Conservation (phyloP, 30 jellyfish, hydroid and myxozoan genomes). For the Rhopilema esculentum region DNA sequence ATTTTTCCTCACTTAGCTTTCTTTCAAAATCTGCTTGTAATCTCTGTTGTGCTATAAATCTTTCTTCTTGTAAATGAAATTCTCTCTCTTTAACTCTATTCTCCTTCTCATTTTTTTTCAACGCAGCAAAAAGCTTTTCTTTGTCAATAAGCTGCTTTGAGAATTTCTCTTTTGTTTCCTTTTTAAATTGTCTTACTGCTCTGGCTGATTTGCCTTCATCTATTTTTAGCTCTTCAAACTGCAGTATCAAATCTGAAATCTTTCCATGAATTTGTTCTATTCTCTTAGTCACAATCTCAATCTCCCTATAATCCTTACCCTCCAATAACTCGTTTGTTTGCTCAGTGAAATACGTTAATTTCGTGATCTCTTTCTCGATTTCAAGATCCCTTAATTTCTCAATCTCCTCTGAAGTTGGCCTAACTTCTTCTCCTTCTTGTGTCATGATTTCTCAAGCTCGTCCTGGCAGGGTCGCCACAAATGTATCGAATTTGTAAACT, state of each 20-base stretch:
- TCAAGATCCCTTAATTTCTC: too few relatives aligned
- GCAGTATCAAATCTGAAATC: slow-evolving; percentile 9
- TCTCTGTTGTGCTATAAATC: slow-evolving; percentile 3
- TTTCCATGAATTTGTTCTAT: slow-evolving; percentile 5
- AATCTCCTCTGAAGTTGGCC: slow-evolving; percentile 7
- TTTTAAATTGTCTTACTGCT: slow-evolving; percentile 31
- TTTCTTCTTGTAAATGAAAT: slow-evolving; percentile 7
- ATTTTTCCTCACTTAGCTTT: neutral
- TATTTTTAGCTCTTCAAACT: slow-evolving; percentile 14
- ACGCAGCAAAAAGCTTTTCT: neutral
- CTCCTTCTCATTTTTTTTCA: neutral
- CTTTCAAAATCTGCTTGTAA: slow-evolving; percentile 18
- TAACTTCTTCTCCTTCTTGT: slow-evolving; percentile 2
- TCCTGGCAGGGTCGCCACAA: slow-evolving; percentile 9
- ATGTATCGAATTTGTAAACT: too few relatives aligned
- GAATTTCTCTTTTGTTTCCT: slow-evolving; percentile 20
- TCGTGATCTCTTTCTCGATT: slow-evolving; percentile 15
- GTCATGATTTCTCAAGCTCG: slow-evolving; percentile 7
- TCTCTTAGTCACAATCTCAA: neutral
- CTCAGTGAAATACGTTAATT: slow-evolving; percentile 10
- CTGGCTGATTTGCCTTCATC: slow-evolving; percentile 23
- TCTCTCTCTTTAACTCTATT: neutral
- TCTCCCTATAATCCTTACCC: slow-evolving; percentile 3
- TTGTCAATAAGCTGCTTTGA: neutral
- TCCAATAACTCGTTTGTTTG: slow-evolving; percentile 14